These are phyloP conservation scores for Tarsius wallacei DNA, from an alignment of 2,797 vertebrate species.

Conservation along the genomic window DNA sequence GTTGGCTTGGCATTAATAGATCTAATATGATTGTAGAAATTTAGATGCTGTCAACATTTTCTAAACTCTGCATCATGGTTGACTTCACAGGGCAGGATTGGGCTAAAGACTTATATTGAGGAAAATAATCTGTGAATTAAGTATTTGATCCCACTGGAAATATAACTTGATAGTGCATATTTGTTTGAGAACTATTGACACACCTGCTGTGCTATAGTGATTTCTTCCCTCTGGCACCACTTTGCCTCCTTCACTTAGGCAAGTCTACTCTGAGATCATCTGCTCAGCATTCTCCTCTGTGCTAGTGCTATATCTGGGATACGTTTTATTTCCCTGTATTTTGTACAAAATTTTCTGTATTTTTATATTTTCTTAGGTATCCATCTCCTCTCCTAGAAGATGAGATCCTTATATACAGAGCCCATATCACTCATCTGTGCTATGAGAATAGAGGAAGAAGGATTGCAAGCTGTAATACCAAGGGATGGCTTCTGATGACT, in stretches of 20 bases:
- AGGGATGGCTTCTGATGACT: background rate
- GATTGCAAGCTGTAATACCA: background rate
- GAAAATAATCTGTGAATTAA: conserved; percentile 1
- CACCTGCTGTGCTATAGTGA: background rate
- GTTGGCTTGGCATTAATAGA: background rate
- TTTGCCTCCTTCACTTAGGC: background rate
- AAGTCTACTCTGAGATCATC: background rate
- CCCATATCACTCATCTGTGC: background rate
- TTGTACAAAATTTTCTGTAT: background rate
- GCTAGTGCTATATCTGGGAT: background rate
- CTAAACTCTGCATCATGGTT: background rate
- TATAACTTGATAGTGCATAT: background rate
- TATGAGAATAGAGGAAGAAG: background rate
- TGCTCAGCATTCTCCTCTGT: background rate
- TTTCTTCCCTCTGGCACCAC: background rate
- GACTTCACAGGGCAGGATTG: background rate
- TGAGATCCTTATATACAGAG: background rate
- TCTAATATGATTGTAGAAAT: background rate
- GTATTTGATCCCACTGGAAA: background rate
- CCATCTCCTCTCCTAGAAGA: background rate
- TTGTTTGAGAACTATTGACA: background rate
- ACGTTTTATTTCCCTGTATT: background rate
- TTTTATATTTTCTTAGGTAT: background rate
- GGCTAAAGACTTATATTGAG: background rate
- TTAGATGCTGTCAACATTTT: background rate